phyloP scores from a whole-genome alignment of 1,140 invertebrate genomes.

The Diachasma alloeum region DNA sequence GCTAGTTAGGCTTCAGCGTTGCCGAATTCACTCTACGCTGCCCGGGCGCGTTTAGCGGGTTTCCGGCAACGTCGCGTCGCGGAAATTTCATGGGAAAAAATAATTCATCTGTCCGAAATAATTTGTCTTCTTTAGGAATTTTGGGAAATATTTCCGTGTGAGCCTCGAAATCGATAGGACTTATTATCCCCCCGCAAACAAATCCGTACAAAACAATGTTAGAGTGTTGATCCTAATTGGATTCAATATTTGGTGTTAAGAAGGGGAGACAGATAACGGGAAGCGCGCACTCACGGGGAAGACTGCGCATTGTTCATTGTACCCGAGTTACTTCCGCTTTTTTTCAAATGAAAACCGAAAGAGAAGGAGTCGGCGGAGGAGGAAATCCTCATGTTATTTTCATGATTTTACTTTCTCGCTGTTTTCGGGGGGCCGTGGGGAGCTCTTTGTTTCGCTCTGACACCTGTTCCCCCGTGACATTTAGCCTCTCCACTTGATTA shows the following conservation, averaged over 20 bases:
- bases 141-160: no score
- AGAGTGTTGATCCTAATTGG: neutral
- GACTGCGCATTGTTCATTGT: conserved; percentile 34
- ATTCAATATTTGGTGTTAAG: neutral
- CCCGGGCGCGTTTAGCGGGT: no score
- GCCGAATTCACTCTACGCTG: no score
- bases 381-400: neutral
- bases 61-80: no score
- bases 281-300: conserved; percentile 29
- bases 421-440: no score
- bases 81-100: no score
- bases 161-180: neutral
- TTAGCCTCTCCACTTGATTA: no score
- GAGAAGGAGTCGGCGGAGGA: neutral
- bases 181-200: neutral
- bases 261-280: conserved; percentile 33
- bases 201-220: neutral
- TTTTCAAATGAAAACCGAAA: neutral
- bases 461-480: no score
- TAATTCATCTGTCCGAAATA: no score
- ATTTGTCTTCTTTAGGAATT: no score
- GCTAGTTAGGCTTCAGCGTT: no score
- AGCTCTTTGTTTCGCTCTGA: no score
- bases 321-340: conserved; percentile 39
- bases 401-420: neutral